Percentiles rank a stretch among this genome's conserved stretches.
Evolutionary conservation across 2,888 invertebrate genomes (phyloP).

Genomic region (Congeria kusceri): DNA sequence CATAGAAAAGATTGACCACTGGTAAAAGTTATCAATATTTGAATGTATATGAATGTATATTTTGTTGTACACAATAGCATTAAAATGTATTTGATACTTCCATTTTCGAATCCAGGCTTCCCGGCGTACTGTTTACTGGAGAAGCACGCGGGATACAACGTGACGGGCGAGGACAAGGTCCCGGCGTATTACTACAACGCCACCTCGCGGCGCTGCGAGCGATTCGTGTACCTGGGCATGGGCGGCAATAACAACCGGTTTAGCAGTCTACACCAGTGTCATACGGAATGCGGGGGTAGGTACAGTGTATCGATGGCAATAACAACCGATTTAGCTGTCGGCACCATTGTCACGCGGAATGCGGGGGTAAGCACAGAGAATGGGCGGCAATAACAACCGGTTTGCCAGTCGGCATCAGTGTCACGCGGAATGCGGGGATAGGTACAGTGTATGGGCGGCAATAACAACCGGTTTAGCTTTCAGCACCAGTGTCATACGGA

Average conservation of each 20-base stretch:
- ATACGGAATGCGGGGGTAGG: slow-evolving; percentile 55
- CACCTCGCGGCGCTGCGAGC: slow-evolving; percentile 14
- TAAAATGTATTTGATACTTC: too few relatives aligned
- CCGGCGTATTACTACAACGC: slow-evolving; percentile 36
- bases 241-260: slow-evolving; percentile 54
- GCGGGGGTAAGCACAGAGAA: not conserved
- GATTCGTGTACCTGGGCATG: slow-evolving; percentile 38
- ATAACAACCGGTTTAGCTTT: not conserved
- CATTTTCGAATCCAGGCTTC: slow-evolving; percentile 7
- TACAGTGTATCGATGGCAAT: not conserved
- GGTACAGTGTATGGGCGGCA: not conserved
- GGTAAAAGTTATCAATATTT: too few relatives aligned
- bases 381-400: too few relatives aligned
- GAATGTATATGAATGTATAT: too few relatives aligned
- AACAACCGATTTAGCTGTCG: not conserved
- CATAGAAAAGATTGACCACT: too few relatives aligned
- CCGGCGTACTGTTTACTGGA: slow-evolving; percentile 28
- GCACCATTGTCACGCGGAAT: not conserved
- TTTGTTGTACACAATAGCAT: too few relatives aligned
- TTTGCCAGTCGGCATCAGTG: too few relatives aligned
- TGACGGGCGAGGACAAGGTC: not conserved
- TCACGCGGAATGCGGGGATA: not conserved
- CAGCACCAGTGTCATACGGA: too few relatives aligned
- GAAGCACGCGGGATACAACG: slow-evolving; percentile 14
- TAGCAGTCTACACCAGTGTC: slow-evolving; percentile 46